phyloP scores from a whole-genome alignment of 2,113 vertebrate genomes.

The Ageneiosus marmoratus region DNA sequence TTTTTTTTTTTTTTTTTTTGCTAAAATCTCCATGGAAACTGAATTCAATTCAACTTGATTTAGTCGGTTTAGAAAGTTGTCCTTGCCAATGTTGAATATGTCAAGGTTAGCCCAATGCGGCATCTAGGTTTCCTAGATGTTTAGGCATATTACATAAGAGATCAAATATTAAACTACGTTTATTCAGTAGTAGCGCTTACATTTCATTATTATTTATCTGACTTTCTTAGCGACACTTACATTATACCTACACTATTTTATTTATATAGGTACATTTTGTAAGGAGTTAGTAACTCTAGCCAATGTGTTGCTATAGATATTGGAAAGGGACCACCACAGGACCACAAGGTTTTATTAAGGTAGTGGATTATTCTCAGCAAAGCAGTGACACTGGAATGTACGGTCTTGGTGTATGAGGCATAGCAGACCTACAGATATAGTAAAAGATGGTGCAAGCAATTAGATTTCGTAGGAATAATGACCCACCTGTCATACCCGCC shows the following conservation, averaged over 20 bases:
- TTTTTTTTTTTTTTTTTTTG: not conserved
- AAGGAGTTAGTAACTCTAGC: not conserved
- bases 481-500: not conserved
- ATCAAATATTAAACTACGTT: not conserved
- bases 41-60: not conserved
- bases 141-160: not conserved
- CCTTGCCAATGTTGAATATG: not conserved
- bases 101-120: not conserved
- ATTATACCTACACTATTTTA: not conserved
- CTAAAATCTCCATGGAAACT: not conserved
- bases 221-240: not conserved
- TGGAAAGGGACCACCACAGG: not conserved
- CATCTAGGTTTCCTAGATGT: constrained; percentile 1
- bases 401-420: not conserved
- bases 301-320: not conserved
- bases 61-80: not conserved
- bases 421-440: not conserved
- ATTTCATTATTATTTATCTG: not conserved
- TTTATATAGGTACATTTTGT: not conserved
- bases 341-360: not conserved
- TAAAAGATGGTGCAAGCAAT: not conserved
- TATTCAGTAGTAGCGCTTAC: not conserved
- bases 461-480: not conserved
- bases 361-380: not conserved
- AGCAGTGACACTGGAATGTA: not conserved